Conservation (phyloP, 2,888 invertebrate genomes). For the Ceriagrion tenellum region DNA sequence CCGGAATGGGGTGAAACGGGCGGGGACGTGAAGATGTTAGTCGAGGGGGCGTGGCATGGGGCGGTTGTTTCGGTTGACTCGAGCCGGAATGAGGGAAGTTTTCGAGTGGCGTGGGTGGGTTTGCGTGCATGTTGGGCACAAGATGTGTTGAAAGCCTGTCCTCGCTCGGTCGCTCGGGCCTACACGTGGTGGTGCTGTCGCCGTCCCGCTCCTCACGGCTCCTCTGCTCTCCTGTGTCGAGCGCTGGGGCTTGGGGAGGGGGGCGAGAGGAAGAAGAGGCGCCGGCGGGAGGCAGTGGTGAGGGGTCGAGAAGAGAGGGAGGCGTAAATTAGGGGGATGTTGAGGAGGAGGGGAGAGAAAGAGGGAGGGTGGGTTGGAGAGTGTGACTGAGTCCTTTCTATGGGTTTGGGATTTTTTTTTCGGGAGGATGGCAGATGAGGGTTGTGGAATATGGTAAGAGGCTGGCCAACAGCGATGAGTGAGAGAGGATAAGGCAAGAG, state of each 20-base stretch:
- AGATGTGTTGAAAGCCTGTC: slow-evolving; percentile 46
- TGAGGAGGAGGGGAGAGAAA: too few relatives aligned
- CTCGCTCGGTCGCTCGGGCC: background rate
- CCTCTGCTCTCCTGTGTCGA: background rate
- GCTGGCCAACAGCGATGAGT: background rate
- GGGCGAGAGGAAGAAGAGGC: background rate
- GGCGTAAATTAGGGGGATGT: background rate
- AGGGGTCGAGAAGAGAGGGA: background rate
- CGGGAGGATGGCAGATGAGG: background rate
- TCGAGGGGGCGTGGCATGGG: background rate
- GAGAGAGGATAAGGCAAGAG: background rate
- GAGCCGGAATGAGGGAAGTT: background rate
- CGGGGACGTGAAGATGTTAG: background rate
- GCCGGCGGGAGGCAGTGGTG: background rate
- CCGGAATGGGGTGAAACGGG: background rate
- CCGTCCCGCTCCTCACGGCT: background rate
- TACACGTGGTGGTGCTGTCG: slow-evolving; percentile 34
- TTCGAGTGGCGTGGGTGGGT: background rate
- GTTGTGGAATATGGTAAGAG: background rate
- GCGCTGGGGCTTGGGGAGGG: background rate
- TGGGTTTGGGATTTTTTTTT: too few relatives aligned
- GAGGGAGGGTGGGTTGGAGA: background rate
- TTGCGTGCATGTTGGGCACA: background rate
- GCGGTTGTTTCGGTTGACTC: background rate
- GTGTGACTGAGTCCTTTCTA: background rate